Conservation (phyloP, 2,888 invertebrate genomes). For the Pardosa pseudoannulata region DNA sequence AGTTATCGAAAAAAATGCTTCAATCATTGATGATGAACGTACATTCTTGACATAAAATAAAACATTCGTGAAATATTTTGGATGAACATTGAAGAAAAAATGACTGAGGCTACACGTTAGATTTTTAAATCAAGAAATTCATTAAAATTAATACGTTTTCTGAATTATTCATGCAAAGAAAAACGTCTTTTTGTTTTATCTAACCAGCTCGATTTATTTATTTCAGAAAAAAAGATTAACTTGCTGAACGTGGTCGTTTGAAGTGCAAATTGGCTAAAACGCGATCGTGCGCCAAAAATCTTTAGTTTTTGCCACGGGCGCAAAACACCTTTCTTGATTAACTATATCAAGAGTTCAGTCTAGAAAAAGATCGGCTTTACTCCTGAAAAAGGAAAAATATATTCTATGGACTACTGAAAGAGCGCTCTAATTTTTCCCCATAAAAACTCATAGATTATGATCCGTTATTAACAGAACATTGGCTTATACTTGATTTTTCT, state of each 20-base stretch:
- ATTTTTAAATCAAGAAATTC: constrained; percentile 68
- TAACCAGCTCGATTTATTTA: constrained; percentile 62
- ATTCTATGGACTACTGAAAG: constrained; percentile 30
- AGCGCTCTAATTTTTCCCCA: constrained; percentile 30
- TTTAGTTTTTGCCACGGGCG: constrained; percentile 50
- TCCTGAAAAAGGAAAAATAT: constrained; percentile 22
- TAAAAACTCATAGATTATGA: constrained; percentile 66
- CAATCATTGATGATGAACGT: constrained; percentile 36
- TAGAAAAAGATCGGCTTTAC: constrained; percentile 49
- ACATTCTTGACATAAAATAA: constrained; percentile 42
- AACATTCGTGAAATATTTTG: constrained; percentile 45
- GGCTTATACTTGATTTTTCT: constrained; percentile 51
- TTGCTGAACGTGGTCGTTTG: constrained; percentile 41
- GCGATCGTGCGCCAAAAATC: constrained; percentile 47
- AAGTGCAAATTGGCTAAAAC: constrained; percentile 64
- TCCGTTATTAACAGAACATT: constrained; percentile 65
- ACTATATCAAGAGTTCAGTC: constrained; percentile 54
- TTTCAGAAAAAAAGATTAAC: constrained; percentile 35
- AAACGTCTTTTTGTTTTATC: constrained; percentile 54
- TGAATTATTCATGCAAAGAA: constrained; percentile 70
- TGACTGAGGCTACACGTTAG: constrained; percentile 24
- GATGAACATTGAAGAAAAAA: constrained; percentile 33
- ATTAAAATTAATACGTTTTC: constrained; percentile 67
- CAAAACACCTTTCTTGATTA: constrained; percentile 68
- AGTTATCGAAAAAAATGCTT: neutral